A percentile compares a stretch with the other conserved stretches of the same genome.
phyloP scores from a whole-genome alignment of 2,113 vertebrate genomes.

The Coryphaenoides rupestris region DNA sequence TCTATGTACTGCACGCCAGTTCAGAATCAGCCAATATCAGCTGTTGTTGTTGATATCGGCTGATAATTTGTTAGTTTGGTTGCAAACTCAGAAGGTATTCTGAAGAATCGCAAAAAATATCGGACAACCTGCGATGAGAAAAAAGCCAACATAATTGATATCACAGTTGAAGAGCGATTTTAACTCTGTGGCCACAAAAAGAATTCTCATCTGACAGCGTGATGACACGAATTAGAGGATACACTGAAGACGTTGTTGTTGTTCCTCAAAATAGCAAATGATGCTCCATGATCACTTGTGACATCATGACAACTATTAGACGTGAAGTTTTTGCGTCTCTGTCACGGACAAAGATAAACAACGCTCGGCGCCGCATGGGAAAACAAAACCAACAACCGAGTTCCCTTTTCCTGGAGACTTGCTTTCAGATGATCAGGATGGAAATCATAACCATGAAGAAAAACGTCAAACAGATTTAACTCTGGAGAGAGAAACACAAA shows the following conservation, averaged over 20 bases:
- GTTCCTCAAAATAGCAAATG: too few relatives aligned
- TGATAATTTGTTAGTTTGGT: too few relatives aligned
- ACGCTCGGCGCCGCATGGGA: constrained; percentile 21
- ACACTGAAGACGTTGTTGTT: too few relatives aligned
- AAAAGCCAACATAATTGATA: constrained; percentile 66
- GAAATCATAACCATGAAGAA: constrained; percentile 28
- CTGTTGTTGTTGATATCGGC: too few relatives aligned
- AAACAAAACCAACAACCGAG: constrained; percentile 52
- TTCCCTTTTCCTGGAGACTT: constrained; percentile 12
- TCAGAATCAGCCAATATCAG: too few relatives aligned
- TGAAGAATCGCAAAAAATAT: too few relatives aligned
- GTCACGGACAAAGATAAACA: constrained; percentile 50
- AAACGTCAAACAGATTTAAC: too few relatives aligned
- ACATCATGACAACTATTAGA: too few relatives aligned
- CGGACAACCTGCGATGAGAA: constrained; percentile 40
- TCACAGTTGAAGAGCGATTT: constrained; percentile 51
- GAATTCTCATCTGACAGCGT: constrained; percentile 66
- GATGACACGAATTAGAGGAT: constrained; percentile 47
- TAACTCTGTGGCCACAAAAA: constrained; percentile 45
- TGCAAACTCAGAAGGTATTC: too few relatives aligned
- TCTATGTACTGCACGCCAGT: too few relatives aligned
- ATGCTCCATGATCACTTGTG: too few relatives aligned
- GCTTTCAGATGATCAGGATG: constrained; percentile 26
- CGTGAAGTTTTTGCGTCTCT: constrained; percentile 30
- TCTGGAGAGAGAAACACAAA: background rate